Base-by-base conservation (phyloP, 2,888 invertebrate genomes). In the Parnassius smintheus region DNA sequence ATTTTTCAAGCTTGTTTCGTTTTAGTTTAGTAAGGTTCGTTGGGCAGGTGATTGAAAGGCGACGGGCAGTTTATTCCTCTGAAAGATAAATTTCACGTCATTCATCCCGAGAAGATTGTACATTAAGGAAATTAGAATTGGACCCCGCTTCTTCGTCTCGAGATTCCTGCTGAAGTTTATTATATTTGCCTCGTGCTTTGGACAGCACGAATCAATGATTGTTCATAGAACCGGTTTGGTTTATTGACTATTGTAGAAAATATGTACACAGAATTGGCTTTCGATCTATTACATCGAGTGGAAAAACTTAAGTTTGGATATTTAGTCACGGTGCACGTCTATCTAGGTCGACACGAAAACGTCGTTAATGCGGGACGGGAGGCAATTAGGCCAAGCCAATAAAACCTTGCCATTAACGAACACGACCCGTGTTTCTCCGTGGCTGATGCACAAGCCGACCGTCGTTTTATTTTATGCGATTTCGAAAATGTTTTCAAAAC, bases 301-400 rank as follows among this genome's bases (percentile, higher is more conserved):
- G 68, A 54, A 48, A 59, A 68, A 71, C 62, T 65, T 35, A 71
- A 72, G 71, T 72, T 75, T 54, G 64, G 70, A 73, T 75, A 73
- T 75, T 73, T 73, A 68, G 74, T 74, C 69, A 69, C 61, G 61
- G 65, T 75, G 69, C 65, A 69, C 66, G 64, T 65, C 68, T 71
- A 83, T 83, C 76, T 85, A 82, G 85, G 85, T 84, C 83, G 80
- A 74, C 75, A 80, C 73, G 76, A 80, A 80, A 71, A 71, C 76
- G 79, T 81, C 76, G 82, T 82, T 83, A 82, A 80, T 81, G 77
- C 79, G 78, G 82, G 78, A 76, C 81, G 81, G 80, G 75, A 80
- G 81, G 83, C 84, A 89, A 89, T 88, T 88, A 87, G 85, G 85
- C 74, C 85, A 81, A 80, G 74, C 83, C 81, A 85, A 86, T 89